phyloP scores from a whole-genome alignment of 2,888 invertebrate genomes.

The Masnerella sp. region DNA sequence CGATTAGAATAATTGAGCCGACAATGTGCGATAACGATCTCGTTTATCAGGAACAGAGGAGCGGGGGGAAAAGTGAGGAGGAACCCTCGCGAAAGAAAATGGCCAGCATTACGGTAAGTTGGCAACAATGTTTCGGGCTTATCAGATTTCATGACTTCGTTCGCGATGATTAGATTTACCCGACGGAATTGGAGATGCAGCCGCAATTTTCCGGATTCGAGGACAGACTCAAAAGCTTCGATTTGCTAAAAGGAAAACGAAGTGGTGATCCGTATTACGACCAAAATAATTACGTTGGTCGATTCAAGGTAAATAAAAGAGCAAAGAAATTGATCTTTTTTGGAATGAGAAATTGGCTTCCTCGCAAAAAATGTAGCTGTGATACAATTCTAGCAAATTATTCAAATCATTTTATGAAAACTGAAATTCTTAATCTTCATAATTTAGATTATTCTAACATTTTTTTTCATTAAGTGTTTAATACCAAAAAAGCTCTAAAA shows the following conservation, averaged over 20 bases:
- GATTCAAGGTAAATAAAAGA: constrained; percentile 77
- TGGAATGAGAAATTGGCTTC: no score
- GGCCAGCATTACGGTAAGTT: constrained; percentile 71
- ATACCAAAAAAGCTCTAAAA: no score
- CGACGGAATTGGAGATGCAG: constrained; percentile 84
- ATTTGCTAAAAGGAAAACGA: constrained; percentile 82
- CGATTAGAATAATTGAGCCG: constrained; percentile 32
- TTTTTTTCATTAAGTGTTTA: no score
- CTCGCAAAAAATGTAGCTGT: no score
- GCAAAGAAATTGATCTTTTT: no score
- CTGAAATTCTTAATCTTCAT: no score
- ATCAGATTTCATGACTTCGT: constrained; percentile 50
- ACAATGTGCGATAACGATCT: constrained; percentile 37
- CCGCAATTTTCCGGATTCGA: constrained; percentile 83
- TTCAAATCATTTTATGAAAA: no score
- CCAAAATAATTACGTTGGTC: constrained; percentile 78
- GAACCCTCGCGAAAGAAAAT: constrained; percentile 57
- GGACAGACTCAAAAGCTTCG: constrained; percentile 83
- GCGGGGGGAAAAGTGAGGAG: constrained; percentile 45
- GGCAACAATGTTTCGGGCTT: constrained; percentile 27
- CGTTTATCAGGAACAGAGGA: constrained; percentile 68
- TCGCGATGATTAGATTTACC: constrained; percentile 79
- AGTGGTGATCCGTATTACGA: constrained; percentile 78
- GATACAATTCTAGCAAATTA: no score
- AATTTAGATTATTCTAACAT: no score